phyloP scores from a whole-genome alignment of 2,113 vertebrate species.

The Chionomys nivalis region DNA sequence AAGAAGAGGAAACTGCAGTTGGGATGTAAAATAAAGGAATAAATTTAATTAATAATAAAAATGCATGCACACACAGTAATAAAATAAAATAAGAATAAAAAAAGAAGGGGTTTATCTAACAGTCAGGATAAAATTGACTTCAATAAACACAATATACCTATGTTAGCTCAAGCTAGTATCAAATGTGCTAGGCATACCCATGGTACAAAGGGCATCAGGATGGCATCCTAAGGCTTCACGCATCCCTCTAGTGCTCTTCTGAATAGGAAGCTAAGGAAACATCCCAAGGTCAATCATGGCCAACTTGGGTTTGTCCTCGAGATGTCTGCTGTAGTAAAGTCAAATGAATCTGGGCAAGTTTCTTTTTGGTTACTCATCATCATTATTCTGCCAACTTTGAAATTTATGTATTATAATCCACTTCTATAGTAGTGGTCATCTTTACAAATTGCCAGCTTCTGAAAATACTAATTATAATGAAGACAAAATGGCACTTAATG shows the following conservation, averaged over 20 bases:
- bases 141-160: background rate
- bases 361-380: background rate
- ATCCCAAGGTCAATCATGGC: background rate
- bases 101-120: background rate
- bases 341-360: background rate
- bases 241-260: too few relatives aligned
- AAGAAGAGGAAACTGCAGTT: background rate
- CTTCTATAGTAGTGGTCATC: background rate
- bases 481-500: background rate
- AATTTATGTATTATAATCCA: background rate
- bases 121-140: background rate
- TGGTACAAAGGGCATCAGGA: background rate
- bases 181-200: background rate
- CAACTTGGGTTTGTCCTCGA: background rate
- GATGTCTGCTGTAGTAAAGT: background rate
- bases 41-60: background rate
- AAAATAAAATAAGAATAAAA: background rate
- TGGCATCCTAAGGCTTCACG: too few relatives aligned
- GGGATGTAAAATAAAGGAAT: background rate
- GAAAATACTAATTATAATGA: conserved; percentile 19
- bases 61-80: background rate
- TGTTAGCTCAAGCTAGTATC: too few relatives aligned
- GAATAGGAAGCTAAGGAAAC: background rate
- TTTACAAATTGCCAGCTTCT: background rate
- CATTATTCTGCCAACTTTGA: background rate